Conservation (phyloP, 1,140 invertebrate species). For the Nebria ingens region DNA sequence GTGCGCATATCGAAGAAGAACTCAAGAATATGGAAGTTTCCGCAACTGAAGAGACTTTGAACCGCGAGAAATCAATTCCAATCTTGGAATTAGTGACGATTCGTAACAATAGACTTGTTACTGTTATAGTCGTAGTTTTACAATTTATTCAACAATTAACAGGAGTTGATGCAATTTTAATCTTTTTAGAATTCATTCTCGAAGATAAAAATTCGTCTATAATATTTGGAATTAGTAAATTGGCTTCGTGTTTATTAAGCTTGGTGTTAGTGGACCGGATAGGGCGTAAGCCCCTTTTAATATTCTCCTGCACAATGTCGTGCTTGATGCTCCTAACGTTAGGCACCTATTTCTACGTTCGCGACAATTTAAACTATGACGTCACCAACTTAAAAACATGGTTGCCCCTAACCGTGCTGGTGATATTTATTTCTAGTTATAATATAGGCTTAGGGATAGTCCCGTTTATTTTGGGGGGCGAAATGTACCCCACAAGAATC, state of each 20-base stretch:
- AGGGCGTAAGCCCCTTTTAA: background rate
- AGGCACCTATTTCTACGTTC: background rate
- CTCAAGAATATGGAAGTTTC: background rate
- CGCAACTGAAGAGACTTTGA: background rate
- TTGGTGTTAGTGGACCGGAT: background rate
- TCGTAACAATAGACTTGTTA: background rate
- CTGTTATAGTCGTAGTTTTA: background rate
- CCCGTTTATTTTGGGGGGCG: background rate
- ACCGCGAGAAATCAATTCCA: background rate
- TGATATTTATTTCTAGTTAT: background rate
- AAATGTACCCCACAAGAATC: background rate
- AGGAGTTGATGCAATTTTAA: background rate
- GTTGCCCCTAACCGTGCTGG: background rate
- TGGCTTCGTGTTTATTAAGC: background rate
- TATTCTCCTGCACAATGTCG: background rate
- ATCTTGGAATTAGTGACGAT: background rate
- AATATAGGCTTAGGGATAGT: background rate
- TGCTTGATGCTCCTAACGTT: background rate
- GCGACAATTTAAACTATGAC: background rate
- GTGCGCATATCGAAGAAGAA: background rate
- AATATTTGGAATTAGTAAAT: background rate
- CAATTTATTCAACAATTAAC: background rate
- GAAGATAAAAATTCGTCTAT: background rate
- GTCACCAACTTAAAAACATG: background rate
- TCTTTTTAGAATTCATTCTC: background rate